Evolutionary conservation across 2,888 invertebrate species (phyloP), one percentile per base, ranked within the genome.

Genomic region (Phoenoteleia sp.): DNA sequence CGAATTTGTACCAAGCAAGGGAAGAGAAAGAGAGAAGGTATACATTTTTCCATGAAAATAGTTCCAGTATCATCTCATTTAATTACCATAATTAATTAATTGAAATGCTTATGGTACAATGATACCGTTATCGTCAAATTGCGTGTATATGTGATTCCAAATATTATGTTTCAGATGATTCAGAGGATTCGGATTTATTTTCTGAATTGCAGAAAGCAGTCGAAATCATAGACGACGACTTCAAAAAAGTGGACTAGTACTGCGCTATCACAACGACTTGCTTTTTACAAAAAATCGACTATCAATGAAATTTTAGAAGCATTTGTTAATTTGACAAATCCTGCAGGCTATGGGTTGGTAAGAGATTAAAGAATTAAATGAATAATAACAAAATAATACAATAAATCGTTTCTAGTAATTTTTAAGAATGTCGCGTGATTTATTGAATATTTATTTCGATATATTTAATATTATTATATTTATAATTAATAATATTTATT

Each of bases 221-320:
- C n/a, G 27, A 36, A 19, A 56, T 77, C 11, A 82, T 77, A 3
- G 82, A 82, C 42, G 82, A 77, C 0, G 33, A 62, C 6, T 83
- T 74, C 27, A 67, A 69, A 60, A 52, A 72, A 72, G 45, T 79
- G 74, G 79, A 58, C 15, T 4, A 25, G 13, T 11, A 74, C 64
- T 23, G 76, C 66, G 19, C 21, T 33, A 11, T 1, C 15, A 11
- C 64, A 82, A 29, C 67, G 64, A 64, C 36, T 60, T n/a, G 25
- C 19, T 36, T 77, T 69, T 45, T 82, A 52, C 13, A 45, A 42
- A 45, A 49, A 64, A 39, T 64, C 45, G 17, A 60, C 64, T 23
- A 2, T 56, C 5, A 29, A 52, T 33, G 42, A 6, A 52, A 76
- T 76, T 71, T 71, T 82, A n/a, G 7, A 42, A 1, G 64, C 49